Evolutionary conservation across 2,113 vertebrate genomes (phyloP).

Genomic region (Chaetodon auriga): DNA sequence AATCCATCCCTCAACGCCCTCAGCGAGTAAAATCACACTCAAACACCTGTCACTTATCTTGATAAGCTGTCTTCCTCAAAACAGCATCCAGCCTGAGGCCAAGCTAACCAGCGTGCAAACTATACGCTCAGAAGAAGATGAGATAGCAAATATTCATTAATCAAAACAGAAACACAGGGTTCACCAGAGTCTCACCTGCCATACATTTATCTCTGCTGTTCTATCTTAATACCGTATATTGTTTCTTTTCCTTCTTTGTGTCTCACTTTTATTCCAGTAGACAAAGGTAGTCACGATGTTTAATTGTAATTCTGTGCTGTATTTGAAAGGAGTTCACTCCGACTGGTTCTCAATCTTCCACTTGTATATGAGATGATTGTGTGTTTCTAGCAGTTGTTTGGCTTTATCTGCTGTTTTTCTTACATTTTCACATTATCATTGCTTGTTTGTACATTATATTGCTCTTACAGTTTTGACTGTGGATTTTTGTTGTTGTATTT

Average conservation of each 20-base stretch:
- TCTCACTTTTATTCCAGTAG: neutral
- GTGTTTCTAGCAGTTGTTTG: too few relatives aligned
- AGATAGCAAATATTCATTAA: neutral
- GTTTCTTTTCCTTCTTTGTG: neutral
- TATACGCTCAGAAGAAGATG: neutral
- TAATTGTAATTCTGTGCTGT: neutral
- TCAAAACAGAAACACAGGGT: conserved; percentile 5
- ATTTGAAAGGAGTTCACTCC: neutral
- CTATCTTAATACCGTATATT: neutral
- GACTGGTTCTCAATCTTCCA: neutral
- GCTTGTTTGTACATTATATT: too few relatives aligned
- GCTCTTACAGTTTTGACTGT: too few relatives aligned
- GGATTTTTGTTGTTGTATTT: too few relatives aligned
- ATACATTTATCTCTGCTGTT: neutral
- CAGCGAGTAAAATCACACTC: conserved; percentile 38
- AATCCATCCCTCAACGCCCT: conserved; percentile 34
- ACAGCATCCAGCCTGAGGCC: conserved; percentile 28
- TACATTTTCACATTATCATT: too few relatives aligned
- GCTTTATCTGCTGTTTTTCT: too few relatives aligned
- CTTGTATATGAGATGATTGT: too few relatives aligned
- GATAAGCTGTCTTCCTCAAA: neutral
- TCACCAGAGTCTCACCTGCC: neutral
- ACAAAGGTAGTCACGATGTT: neutral
- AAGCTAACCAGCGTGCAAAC: conserved; percentile 13
- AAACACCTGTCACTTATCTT: conserved; percentile 46